Percentiles rank a stretch among this genome's conserved stretches.
phyloP scores from a whole-genome alignment of 2,113 vertebrate species.

The Pimephales promelas region DNA sequence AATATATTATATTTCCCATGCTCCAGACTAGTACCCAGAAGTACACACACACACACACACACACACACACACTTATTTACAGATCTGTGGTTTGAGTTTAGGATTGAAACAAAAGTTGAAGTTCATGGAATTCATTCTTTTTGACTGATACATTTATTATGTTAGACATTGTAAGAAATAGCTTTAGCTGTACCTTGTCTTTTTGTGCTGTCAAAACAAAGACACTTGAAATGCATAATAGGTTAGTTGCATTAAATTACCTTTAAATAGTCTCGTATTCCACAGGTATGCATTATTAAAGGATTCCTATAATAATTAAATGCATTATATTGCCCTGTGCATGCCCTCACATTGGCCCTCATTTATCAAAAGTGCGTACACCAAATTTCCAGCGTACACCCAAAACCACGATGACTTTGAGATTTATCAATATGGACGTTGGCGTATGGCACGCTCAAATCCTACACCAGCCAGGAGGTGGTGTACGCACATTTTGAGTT shows the following conservation, averaged over 20 bases:
- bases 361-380: too few relatives aligned
- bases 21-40: not conserved
- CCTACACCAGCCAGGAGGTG: too few relatives aligned
- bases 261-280: not conserved
- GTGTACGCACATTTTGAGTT: too few relatives aligned
- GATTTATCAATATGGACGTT: too few relatives aligned
- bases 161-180: not conserved
- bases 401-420: too few relatives aligned
- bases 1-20: constrained; percentile 61
- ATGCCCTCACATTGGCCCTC: not conserved
- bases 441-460: too few relatives aligned
- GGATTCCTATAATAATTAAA: not conserved
- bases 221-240: not conserved
- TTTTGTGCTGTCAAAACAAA: not conserved
- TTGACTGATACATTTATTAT: constrained; percentile 15
- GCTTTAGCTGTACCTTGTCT: not conserved
- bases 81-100: constrained; percentile 20
- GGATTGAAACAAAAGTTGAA: constrained; percentile 16
- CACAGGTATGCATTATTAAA: not conserved
- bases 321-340: not conserved
- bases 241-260: not conserved
- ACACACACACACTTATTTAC: not conserved
- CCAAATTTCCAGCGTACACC: too few relatives aligned
- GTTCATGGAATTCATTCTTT: not conserved
- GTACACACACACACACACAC: not conserved